Conservation (phyloP, 2,797 vertebrate genomes). For the Pangasius mekongensis region DNA sequence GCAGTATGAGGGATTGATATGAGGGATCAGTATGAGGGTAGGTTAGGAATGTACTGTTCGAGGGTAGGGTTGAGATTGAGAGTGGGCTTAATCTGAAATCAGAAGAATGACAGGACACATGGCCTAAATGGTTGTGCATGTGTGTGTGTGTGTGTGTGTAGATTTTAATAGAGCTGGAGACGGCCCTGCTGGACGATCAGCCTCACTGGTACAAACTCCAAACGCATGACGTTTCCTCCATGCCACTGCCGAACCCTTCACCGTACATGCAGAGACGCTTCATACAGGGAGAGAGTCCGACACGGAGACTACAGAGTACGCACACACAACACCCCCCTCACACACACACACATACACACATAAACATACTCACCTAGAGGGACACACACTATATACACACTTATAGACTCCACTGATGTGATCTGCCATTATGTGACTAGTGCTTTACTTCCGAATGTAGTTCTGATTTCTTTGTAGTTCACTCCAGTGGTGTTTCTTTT, state of each 20-base stretch:
- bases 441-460: background rate
- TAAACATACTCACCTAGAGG: background rate
- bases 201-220: constrained; percentile 98
- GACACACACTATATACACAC: background rate
- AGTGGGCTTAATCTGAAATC: background rate
- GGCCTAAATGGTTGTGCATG: background rate
- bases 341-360: constrained; percentile 19
- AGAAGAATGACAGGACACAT: background rate
- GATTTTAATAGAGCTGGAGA: constrained; percentile 93
- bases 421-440: background rate
- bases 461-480: background rate
- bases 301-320: constrained; percentile 87
- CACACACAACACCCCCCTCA: constrained; percentile 22
- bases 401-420: background rate
- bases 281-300: constrained; percentile 82
- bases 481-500: background rate
- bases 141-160: constrained; percentile 60
- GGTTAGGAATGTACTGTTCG: background rate
- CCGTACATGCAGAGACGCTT: constrained; percentile 87
- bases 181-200: constrained; percentile 91
- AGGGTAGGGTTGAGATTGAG: too few species aligned
- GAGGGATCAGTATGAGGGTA: background rate
- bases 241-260: constrained; percentile 88
- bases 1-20: background rate
- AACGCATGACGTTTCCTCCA: constrained; percentile 87